phyloP scores from a whole-genome alignment of 2,888 invertebrate genomes.

The Amphiduros pacificus region DNA sequence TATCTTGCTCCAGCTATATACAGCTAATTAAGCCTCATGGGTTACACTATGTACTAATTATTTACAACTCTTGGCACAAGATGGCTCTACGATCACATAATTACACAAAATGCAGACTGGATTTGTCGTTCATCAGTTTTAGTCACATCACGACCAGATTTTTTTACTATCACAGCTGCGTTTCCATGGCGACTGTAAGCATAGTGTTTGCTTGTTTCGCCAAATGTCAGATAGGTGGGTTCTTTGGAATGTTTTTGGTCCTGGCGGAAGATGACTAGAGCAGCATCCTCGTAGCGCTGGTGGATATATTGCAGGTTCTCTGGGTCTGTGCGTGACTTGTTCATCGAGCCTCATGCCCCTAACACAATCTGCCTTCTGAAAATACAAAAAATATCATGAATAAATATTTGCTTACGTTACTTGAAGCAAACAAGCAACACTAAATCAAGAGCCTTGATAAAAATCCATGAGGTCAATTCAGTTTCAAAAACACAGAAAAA shows the following conservation, averaged over 20 bases:
- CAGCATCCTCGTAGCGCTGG: conserved; percentile 53
- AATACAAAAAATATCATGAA: not conserved
- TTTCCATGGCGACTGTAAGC: conserved; percentile 41
- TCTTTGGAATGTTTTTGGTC: conserved; percentile 14
- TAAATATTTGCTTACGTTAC: too few species aligned
- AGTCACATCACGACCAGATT: conserved; percentile 26
- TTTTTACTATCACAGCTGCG: conserved; percentile 33
- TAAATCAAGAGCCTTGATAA: too few species aligned
- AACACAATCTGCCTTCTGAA: conserved; percentile 2
- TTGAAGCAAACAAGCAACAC: too few species aligned
- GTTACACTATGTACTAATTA: too few species aligned
- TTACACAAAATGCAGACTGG: conserved; percentile 27
- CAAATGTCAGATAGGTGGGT: conserved; percentile 15
- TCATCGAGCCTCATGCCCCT: conserved; percentile 19
- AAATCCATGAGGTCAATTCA: too few species aligned
- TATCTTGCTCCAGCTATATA: too few species aligned
- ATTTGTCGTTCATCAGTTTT: conserved; percentile 23
- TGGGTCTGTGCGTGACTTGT: conserved; percentile 31
- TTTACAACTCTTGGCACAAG: too few species aligned
- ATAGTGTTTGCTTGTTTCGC: conserved; percentile 19
- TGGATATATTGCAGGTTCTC: conserved; percentile 49
- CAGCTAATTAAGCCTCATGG: too few species aligned
- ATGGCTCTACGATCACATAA: conserved; percentile 24
- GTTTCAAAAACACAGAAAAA: too few species aligned
- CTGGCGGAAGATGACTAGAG: conserved; percentile 50